Conservation (phyloP, 1,140 invertebrate genomes). For the Anastrepha obliqua region DNA sequence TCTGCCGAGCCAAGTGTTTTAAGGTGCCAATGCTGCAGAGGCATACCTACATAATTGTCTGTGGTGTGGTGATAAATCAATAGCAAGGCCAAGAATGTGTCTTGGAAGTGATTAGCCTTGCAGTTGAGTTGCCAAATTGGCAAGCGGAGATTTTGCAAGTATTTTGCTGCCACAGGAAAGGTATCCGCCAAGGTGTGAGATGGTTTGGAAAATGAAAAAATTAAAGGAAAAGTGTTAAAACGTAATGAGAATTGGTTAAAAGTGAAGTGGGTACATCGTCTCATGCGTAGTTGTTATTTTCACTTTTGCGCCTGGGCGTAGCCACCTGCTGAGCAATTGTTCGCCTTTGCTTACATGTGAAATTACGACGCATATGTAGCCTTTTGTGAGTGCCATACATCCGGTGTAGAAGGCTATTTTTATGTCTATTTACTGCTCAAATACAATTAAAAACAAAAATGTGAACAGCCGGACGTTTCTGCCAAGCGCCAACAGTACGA, state of each 20-base stretch:
- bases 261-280: neutral
- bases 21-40: neutral
- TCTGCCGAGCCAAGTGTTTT: neutral
- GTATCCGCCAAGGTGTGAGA: neutral
- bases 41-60: neutral
- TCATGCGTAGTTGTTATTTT: neutral
- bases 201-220: neutral
- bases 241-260: neutral
- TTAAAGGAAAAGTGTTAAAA: neutral
- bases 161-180: neutral
- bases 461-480: neutral
- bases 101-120: constrained; percentile 13
- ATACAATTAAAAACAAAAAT: neutral
- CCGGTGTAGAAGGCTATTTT: neutral
- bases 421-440: neutral
- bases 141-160: neutral
- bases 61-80: constrained; percentile 41
- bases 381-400: neutral
- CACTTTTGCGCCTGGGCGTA: constrained; percentile 29
- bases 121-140: constrained; percentile 32
- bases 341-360: neutral
- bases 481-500: neutral
- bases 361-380: constrained; percentile 1
- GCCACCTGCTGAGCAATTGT: constrained; percentile 25
- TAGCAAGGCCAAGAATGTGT: constrained; percentile 16